phyloP scores from a whole-genome alignment of 2,797 vertebrate species.

The Chaunax sp. region DNA sequence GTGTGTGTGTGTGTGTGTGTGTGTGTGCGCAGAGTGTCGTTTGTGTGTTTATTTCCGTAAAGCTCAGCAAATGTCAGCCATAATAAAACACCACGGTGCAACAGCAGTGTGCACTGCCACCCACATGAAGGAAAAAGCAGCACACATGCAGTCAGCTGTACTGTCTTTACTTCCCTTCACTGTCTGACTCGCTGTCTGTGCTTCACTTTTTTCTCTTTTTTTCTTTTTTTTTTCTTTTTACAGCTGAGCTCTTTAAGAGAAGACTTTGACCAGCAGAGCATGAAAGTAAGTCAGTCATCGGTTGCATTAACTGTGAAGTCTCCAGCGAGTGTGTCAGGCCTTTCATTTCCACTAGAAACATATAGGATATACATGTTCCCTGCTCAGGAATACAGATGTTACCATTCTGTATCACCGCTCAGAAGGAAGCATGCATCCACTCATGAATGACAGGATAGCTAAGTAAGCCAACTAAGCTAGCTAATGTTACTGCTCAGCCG shows the following conservation, averaged over 20 bases:
- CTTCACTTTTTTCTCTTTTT: background rate
- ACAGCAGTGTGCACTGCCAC: slow-evolving; percentile 32
- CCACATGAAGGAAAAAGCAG: slow-evolving; percentile 37
- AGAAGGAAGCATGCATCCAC: too few species aligned
- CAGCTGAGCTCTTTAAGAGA: background rate
- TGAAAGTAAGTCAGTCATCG: background rate
- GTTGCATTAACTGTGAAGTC: background rate
- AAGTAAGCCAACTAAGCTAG: too few species aligned
- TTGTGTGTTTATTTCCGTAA: slow-evolving; percentile 63
- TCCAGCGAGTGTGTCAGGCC: background rate
- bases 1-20: too few species aligned
- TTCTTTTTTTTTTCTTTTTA: background rate
- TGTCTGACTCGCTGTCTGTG: background rate
- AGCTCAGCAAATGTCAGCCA: slow-evolving; percentile 69
- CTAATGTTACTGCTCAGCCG: too few species aligned
- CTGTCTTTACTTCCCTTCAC: background rate
- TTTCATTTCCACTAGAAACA: slow-evolving; percentile 11
- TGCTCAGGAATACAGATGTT: background rate
- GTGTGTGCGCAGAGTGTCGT: slow-evolving; percentile 23
- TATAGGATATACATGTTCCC: background rate
- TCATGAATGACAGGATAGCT: too few species aligned
- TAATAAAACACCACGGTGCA: slow-evolving; percentile 70
- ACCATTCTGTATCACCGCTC: too few species aligned
- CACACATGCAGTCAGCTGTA: slow-evolving; percentile 31
- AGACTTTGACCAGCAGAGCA: background rate